phyloP scores from a whole-genome alignment of 1,140 invertebrate genomes.

The Heliothis subflexa region DNA sequence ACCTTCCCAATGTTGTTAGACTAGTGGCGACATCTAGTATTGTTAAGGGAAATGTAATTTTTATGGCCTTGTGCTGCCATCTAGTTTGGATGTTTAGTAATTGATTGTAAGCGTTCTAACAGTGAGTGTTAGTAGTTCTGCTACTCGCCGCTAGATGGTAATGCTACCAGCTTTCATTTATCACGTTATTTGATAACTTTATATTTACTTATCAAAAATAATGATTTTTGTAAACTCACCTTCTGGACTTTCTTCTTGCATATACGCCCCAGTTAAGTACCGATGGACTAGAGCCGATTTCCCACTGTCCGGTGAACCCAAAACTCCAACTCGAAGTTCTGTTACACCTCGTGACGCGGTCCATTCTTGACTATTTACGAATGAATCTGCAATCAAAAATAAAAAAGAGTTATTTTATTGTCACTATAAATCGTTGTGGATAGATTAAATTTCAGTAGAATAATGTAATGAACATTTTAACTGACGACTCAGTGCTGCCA shows the following conservation, averaged over 20 bases:
- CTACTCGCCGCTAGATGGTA: slow-evolving; percentile 54
- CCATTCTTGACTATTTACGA: slow-evolving; percentile 99
- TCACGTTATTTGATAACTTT: not conserved
- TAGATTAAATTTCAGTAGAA: not conserved
- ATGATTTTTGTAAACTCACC: slow-evolving; percentile 73
- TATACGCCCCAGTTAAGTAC: slow-evolving; percentile 98
- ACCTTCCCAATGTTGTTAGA: slow-evolving; percentile 8
- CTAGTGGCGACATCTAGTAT: slow-evolving; percentile 53
- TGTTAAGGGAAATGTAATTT: not conserved
- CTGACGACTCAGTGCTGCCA: not conserved
- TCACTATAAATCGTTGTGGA: not conserved
- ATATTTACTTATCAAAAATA: not conserved
- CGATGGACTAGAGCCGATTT: slow-evolving; percentile 99
- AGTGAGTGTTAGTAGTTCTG: slow-evolving; percentile 1
- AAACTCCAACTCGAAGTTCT: slow-evolving; percentile 97
- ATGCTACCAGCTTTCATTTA: not conserved
- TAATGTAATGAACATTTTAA: no score
- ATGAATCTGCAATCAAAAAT: slow-evolving; percentile 96
- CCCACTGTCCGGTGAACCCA: slow-evolving; percentile 97
- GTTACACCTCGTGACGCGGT: slow-evolving; percentile 97
- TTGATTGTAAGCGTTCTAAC: no score
- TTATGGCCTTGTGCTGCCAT: not conserved
- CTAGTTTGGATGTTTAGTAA: not conserved
- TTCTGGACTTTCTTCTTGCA: slow-evolving; percentile 99
- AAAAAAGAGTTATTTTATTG: not conserved